phyloP scores from a whole-genome alignment of 2,113 vertebrate genomes.

The Laticauda colubrina region DNA sequence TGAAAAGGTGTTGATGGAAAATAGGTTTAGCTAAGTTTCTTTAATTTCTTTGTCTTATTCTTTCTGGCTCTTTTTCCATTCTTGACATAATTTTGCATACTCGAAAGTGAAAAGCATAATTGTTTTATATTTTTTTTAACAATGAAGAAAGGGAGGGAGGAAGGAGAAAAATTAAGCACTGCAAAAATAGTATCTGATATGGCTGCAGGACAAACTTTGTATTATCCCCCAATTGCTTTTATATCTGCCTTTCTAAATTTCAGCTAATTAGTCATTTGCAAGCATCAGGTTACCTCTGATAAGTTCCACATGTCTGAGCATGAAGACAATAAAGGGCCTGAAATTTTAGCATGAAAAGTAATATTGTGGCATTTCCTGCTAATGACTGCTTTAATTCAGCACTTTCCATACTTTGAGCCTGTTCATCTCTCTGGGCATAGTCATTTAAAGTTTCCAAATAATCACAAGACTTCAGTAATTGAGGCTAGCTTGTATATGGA shows the following conservation, averaged over 20 bases:
- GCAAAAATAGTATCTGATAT: background rate
- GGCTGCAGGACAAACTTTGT: background rate
- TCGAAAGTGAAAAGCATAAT: background rate
- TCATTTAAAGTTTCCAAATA: background rate
- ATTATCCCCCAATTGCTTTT: background rate
- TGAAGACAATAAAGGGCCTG: background rate
- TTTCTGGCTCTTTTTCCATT: background rate
- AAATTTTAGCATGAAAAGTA: background rate
- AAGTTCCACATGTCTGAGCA: background rate
- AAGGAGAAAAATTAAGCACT: background rate
- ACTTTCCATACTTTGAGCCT: background rate
- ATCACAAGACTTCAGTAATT: background rate
- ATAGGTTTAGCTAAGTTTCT: background rate
- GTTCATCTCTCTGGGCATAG: background rate
- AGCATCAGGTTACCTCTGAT: background rate
- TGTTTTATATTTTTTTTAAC: background rate
- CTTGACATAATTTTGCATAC: background rate
- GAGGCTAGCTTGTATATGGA: background rate
- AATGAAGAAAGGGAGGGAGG: background rate
- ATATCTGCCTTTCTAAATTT: background rate
- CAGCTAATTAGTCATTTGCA: background rate
- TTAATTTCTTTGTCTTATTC: background rate
- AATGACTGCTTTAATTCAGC: background rate
- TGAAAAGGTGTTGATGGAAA: background rate
- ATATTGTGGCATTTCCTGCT: background rate